Conservation (phyloP, 2,888 invertebrate genomes). For the Dryomyza anilis region DNA sequence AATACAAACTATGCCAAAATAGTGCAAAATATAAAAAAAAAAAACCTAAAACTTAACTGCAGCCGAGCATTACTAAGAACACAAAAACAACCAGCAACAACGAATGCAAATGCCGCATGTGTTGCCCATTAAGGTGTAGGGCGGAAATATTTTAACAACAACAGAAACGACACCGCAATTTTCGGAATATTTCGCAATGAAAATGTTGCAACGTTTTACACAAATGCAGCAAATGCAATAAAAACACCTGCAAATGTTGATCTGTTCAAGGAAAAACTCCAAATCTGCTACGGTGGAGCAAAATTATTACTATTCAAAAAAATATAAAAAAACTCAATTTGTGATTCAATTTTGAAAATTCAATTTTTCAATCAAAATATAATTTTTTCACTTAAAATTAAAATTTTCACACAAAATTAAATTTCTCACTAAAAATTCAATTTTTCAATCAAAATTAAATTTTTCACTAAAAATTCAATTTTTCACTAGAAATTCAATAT, state of each 20-base stretch:
- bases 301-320: too few relatives aligned
- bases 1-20: not conserved
- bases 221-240: not conserved
- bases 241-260: constrained; percentile 1
- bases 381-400: too few relatives aligned
- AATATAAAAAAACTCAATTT: too few relatives aligned
- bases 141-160: not conserved
- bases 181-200: not conserved
- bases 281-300: not conserved
- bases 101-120: constrained; percentile 14
- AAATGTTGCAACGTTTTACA: not conserved
- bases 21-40: not conserved
- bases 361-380: too few relatives aligned
- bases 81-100: not conserved
- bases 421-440: too few relatives aligned
- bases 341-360: too few relatives aligned
- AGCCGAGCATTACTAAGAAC: not conserved
- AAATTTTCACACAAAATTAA: too few relatives aligned
- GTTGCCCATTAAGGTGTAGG: not conserved
- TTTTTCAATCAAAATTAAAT: too few relatives aligned
- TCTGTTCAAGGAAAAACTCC: not conserved
- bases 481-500: too few relatives aligned
- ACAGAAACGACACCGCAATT: not conserved
- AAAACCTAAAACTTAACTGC: not conserved
- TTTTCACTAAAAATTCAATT: too few relatives aligned